phyloP scores from a whole-genome alignment of 2,888 invertebrate species.

The Drosophila testacea region DNA sequence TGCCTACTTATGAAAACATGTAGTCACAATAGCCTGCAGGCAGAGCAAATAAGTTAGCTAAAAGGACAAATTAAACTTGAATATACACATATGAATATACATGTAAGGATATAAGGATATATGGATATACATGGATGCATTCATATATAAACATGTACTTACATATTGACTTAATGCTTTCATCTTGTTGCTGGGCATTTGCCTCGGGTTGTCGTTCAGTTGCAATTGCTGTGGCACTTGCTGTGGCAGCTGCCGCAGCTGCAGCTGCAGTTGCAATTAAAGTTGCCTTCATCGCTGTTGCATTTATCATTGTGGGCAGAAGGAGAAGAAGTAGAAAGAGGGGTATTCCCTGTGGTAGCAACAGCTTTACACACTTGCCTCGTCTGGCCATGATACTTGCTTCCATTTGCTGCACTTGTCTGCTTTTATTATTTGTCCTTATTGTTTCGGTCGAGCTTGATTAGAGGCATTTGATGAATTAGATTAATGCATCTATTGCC shows the following conservation, averaged over 20 bases:
- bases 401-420: slow-evolving; percentile 21
- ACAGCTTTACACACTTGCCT: slow-evolving; percentile 34
- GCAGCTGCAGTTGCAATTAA: slow-evolving; percentile 48
- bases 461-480: slow-evolving; percentile 67
- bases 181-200: slow-evolving; percentile 34
- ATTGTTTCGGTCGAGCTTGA: slow-evolving; percentile 54
- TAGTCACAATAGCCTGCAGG: slow-evolving; percentile 31
- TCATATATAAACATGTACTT: slow-evolving; percentile 47
- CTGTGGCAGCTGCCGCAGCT: slow-evolving; percentile 29
- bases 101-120: slow-evolving; percentile 12
- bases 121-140: neutral
- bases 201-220: slow-evolving; percentile 39
- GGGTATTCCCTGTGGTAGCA: slow-evolving; percentile 27
- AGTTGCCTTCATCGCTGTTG: slow-evolving; percentile 53
- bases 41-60: slow-evolving; percentile 14
- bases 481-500: slow-evolving; percentile 41
- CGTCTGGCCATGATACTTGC: slow-evolving; percentile 50
- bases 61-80: slow-evolving; percentile 33
- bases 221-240: slow-evolving; percentile 32
- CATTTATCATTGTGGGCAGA: slow-evolving; percentile 53
- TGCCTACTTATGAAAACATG: slow-evolving; percentile 31
- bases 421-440: slow-evolving; percentile 58
- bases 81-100: slow-evolving; percentile 5
- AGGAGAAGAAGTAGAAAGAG: slow-evolving; percentile 28
- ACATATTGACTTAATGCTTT: slow-evolving; percentile 67